Conservation (phyloP, 1,140 invertebrate species). For the Nixonia krombeini region DNA sequence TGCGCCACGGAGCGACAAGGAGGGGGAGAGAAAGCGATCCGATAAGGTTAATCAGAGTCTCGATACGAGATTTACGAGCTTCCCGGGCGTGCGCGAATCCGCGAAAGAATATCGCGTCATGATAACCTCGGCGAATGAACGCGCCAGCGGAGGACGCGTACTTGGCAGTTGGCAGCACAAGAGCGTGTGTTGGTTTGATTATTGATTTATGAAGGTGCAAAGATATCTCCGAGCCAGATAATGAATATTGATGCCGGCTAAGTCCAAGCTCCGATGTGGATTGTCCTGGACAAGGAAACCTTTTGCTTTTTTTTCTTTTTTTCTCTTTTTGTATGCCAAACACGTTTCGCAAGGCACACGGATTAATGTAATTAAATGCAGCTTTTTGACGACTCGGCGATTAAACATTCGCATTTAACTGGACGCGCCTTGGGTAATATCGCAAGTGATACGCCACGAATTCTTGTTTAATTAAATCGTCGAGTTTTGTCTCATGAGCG, state of each 20-base stretch:
- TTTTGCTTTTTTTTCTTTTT: no score
- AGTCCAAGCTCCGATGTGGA: slow-evolving; percentile 17
- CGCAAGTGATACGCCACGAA: no score
- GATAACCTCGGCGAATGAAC: slow-evolving; percentile 22
- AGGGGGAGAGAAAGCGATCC: slow-evolving; percentile 21
- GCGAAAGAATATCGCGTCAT: slow-evolving; percentile 11
- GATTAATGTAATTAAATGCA: no score
- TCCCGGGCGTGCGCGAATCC: slow-evolving; percentile 5
- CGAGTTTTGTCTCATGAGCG: no score
- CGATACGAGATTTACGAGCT: slow-evolving; percentile 54
- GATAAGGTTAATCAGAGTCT: slow-evolving; percentile 57
- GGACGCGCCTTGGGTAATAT: no score
- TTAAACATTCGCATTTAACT: no score
- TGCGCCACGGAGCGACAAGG: slow-evolving; percentile 6
- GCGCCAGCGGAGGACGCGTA: not conserved
- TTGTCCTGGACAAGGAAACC: no score
- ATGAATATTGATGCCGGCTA: slow-evolving; percentile 36
- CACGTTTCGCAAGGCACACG: no score
- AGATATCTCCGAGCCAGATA: slow-evolving; percentile 18
- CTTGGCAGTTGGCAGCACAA: slow-evolving; percentile 8
- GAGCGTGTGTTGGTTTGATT: slow-evolving; percentile 24
- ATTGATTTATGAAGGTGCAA: slow-evolving; percentile 32
- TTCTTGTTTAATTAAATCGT: no score
- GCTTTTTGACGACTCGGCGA: no score
- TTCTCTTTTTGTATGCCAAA: no score